A percentile compares a stretch with the other conserved stretches of the same genome.
These are phyloP conservation scores for Scaptomyza flava DNA, from an alignment of 2,888 invertebrate species.

Conservation along the genomic window DNA sequence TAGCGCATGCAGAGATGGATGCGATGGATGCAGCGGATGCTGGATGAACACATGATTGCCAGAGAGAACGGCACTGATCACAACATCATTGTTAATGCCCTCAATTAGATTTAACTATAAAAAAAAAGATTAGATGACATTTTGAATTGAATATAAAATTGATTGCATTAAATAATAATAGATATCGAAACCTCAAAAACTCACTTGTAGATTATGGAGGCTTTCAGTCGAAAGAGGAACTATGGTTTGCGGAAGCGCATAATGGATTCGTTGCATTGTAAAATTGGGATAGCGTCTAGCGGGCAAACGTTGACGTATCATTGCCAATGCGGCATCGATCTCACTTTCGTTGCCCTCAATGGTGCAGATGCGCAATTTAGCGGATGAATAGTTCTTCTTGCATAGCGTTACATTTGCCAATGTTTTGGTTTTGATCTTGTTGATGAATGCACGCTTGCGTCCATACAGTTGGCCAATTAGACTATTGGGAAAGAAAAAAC, in stretches of 20 bases:
- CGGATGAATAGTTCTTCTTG: conserved; percentile 88
- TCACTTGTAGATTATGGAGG: conserved; percentile 85
- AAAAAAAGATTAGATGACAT: background rate
- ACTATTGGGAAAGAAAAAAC: conserved; percentile 90
- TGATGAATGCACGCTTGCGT: conserved; percentile 92
- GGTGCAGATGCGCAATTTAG: conserved; percentile 92
- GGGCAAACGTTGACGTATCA: conserved; percentile 95
- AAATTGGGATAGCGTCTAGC: conserved; percentile 91
- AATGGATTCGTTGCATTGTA: conserved; percentile 86
- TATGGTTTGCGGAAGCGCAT: conserved; percentile 82
- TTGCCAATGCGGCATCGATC: conserved; percentile 92
- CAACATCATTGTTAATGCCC: conserved; percentile 96
- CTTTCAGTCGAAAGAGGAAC: conserved; percentile 83
- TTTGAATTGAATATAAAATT: too few relatives aligned
- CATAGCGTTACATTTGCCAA: conserved; percentile 91
- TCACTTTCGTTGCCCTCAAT: conserved; percentile 92
- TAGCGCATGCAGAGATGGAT: conserved; percentile 92
- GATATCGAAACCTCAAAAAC: conserved; percentile 21
- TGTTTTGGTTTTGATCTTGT: conserved; percentile 91
- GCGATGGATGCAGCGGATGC: conserved; percentile 97
- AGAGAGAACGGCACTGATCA: conserved; percentile 93
- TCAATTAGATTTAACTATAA: conserved; percentile 91
- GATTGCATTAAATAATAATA: too few relatives aligned
- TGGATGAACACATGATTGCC: conserved; percentile 97
- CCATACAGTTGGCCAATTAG: conserved; percentile 95